Percentiles rank a stretch among this genome's conserved stretches.
Conservation (phyloP, 1,140 invertebrate species). For the Coenobita brevimanus region DNA sequence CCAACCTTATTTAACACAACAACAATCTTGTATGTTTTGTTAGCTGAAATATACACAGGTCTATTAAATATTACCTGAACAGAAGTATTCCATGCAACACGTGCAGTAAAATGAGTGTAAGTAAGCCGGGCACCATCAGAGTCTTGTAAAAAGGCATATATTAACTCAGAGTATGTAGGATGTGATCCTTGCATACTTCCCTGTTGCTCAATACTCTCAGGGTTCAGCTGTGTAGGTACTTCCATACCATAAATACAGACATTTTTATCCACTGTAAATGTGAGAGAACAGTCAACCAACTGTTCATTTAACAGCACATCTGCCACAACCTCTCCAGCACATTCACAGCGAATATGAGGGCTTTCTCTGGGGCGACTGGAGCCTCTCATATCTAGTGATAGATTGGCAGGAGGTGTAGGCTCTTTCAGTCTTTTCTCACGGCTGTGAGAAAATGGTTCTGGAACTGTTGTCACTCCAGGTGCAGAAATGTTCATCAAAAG, state of each 20-base stretch:
- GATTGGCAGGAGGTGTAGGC: conserved; percentile 12
- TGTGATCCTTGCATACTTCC: neutral
- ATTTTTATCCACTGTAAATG: conserved; percentile 85
- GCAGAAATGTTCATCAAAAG: conserved; percentile 86
- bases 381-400: neutral
- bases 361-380: conserved; percentile 1
- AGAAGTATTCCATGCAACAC: conserved; percentile 77
- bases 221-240: conserved; percentile 69
- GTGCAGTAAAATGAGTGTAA: conserved; percentile 85
- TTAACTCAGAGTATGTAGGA: conserved; percentile 81
- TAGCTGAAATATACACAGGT: conserved; percentile 82
- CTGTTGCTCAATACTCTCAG: conserved; percentile 20
- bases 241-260: conserved; percentile 81
- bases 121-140: conserved; percentile 83
- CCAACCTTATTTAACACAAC: conserved; percentile 87
- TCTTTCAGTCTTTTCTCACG: conserved; percentile 27
- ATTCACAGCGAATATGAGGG: conserved; percentile 41
- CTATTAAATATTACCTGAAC: conserved; percentile 86
- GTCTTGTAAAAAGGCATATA: conserved; percentile 86
- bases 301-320: conserved; percentile 77
- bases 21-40: conserved; percentile 83
- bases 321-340: conserved; percentile 48
- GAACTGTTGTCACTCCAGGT: conserved; percentile 76
- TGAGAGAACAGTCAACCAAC: conserved; percentile 82
- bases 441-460: conserved; percentile 30